phyloP scores from a whole-genome alignment of 2,113 vertebrate species.

The Passer domesticus region DNA sequence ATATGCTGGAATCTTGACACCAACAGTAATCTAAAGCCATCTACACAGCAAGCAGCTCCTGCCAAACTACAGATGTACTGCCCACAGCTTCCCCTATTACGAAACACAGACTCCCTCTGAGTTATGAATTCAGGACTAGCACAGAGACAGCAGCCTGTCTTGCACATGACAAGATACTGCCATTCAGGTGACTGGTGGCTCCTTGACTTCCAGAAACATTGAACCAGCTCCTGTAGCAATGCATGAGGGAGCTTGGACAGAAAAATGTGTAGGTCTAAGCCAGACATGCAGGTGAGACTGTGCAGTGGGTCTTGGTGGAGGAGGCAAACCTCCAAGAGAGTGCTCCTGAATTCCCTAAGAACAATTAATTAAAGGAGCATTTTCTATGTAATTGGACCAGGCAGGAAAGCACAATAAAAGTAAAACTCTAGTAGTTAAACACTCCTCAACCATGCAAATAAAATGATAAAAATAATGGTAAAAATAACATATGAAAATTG shows the following conservation, averaged over 20 bases:
- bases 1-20: not conserved
- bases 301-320: rapidly evolving
- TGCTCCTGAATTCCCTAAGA: not conserved
- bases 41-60: not conserved
- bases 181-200: not conserved
- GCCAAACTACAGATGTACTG: not conserved
- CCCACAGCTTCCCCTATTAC: not conserved
- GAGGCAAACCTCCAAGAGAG: not conserved
- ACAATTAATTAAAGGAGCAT: not conserved
- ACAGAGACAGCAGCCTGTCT: not conserved
- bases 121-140: not conserved
- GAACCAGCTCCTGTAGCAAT: not conserved
- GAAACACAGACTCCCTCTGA: not conserved
- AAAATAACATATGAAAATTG: not conserved
- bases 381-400: not conserved
- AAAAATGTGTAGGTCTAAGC: not conserved
- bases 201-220: not conserved
- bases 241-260: not conserved
- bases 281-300: rapidly evolving
- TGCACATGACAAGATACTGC: not conserved
- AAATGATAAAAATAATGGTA: not conserved
- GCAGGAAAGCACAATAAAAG: not conserved
- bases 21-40: not conserved
- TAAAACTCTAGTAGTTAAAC: not conserved
- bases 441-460: not conserved